Evolutionary conservation across 2,888 invertebrate genomes (phyloP), one percentile per base, ranked within the genome.

Genomic region (Orthosia incerta): DNA sequence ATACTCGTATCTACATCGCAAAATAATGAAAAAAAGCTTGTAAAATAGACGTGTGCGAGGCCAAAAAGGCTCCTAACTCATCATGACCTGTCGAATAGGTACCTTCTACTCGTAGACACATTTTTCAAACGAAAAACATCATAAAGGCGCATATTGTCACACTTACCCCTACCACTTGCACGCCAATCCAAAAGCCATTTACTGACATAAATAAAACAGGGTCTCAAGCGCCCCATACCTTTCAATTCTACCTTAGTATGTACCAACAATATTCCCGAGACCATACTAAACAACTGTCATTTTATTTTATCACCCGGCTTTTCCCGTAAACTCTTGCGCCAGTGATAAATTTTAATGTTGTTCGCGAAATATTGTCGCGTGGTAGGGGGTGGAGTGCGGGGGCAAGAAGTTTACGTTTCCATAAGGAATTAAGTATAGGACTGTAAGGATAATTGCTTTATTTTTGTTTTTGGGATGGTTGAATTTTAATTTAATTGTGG

Each of bases 231-330:
- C 93, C 94, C 95, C 93, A 94, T 95, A 94, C 95, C 95, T 95
- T 96, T 96, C 96, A 96, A 96, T 96, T 95, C 94, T 91, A 92
- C 93, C 92, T 93, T 93, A 92, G 90, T 91, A 86, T 88, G 85
- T 87, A 91, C 90, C 90, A 89, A 88, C 91, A 91, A 93, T 93
- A 94, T 93, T 94, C 96, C 96, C 95, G 92, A 85, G 94, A 90
- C 94, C 92, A 89, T 93, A 94, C 95, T 96, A 96, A 96, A 96
- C 96, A 96, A 96, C 95, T 95, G 96, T 95, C 96, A 95, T 96
- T 95, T 95, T 96, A 95, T 96, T 96, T 96, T 96, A 96, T 95
- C 94, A 94, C 96, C 95, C 86, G 93, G 94, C 94, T 95, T 94
- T 90, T 90, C 92, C 90, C 93, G 95, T 95, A 95, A 94, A 95